A percentile compares a stretch with the other conserved stretches of the same genome.
Conservation (phyloP, 1,140 invertebrate genomes). For the Halotydeus destructor region DNA sequence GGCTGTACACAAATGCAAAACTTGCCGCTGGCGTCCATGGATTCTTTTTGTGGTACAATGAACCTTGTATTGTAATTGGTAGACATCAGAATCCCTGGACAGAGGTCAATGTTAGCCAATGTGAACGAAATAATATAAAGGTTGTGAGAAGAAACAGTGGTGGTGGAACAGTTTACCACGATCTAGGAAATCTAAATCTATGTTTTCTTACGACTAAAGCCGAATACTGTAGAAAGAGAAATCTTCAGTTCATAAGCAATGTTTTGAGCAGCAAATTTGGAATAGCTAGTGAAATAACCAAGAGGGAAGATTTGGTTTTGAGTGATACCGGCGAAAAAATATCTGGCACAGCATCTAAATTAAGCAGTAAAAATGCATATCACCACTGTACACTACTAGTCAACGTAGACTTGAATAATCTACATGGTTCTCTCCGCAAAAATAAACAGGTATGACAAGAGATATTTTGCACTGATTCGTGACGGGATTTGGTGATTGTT, state of each 20-base stretch:
- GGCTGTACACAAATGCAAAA: conserved; percentile 67
- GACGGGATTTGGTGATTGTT: conserved; percentile 19
- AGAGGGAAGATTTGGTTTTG: conserved; percentile 14
- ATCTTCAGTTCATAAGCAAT: conserved; percentile 48
- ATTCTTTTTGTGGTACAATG: conserved; percentile 76
- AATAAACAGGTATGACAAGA: conserved; percentile 15
- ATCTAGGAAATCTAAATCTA: conserved; percentile 73
- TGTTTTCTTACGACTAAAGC: conserved; percentile 62
- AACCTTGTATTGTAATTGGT: conserved; percentile 82
- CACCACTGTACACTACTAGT: conserved; percentile 84
- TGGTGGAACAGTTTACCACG: conserved; percentile 92
- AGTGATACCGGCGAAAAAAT: conserved; percentile 30
- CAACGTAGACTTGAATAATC: conserved; percentile 47
- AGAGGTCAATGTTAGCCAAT: conserved; percentile 51
- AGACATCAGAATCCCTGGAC: conserved; percentile 90
- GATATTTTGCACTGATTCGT: conserved; percentile 4
- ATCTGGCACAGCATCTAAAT: conserved; percentile 75
- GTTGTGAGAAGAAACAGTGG: conserved; percentile 74
- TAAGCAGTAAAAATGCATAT: conserved; percentile 61
- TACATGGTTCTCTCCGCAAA: conserved; percentile 27
- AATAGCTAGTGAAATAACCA: conserved; percentile 7
- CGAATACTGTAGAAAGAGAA: conserved; percentile 55
- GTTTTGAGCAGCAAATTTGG: conserved; percentile 3
- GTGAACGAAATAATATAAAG: conserved; percentile 25
- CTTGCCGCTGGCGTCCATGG: conserved; percentile 32